Evolutionary conservation across 2,888 invertebrate species (phyloP).

Genomic region (Philaethria dido): DNA sequence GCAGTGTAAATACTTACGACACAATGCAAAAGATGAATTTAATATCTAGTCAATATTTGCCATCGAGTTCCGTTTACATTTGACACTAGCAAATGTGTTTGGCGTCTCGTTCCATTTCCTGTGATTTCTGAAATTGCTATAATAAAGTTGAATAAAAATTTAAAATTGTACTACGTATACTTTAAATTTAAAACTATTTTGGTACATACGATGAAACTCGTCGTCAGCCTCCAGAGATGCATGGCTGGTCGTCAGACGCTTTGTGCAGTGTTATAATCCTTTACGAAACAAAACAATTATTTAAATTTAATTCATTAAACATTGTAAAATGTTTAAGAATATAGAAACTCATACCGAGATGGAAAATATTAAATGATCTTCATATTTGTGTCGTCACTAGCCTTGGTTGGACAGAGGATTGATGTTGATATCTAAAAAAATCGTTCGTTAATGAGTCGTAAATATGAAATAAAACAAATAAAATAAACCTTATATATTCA

Average conservation of each 20-base stretch:
- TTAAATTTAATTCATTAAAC: background rate
- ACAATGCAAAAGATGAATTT: background rate
- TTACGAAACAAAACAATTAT: background rate
- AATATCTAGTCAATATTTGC: too few relatives aligned
- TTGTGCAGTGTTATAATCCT: background rate
- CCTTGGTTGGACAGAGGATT: background rate
- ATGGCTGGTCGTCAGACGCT: background rate
- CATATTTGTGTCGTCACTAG: background rate
- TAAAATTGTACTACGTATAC: background rate
- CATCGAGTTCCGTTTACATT: background rate
- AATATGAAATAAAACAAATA: background rate
- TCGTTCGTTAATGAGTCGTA: background rate
- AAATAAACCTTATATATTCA: background rate
- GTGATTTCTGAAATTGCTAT: background rate
- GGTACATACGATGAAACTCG: constrained; percentile 11
- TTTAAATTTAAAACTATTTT: background rate
- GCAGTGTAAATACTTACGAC: background rate
- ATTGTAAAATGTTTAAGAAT: background rate
- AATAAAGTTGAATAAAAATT: background rate
- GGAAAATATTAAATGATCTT: background rate
- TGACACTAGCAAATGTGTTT: background rate
- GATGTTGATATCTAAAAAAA: constrained; percentile 1
- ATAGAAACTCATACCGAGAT: background rate
- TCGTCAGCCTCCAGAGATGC: constrained; percentile 5
- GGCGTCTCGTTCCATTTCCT: background rate